Conservation (phyloP, 2,113 vertebrate genomes). For the Oophaga pumilio region DNA sequence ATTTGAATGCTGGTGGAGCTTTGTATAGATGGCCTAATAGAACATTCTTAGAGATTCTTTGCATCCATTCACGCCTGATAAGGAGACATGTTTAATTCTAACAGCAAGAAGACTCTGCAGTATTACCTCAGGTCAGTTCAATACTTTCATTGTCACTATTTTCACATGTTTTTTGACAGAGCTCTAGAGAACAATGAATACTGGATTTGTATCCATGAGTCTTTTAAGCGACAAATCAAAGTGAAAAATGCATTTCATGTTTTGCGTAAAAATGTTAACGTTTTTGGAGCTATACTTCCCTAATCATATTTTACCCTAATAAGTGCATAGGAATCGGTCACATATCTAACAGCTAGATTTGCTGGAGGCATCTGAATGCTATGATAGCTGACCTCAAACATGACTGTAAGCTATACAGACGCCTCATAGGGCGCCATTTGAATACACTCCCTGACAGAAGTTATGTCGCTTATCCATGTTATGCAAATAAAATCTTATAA, state of each 20-base stretch:
- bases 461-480: too few relatives aligned
- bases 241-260: background rate
- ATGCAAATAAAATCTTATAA: too few relatives aligned
- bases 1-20: too few relatives aligned
- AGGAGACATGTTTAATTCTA: constrained; percentile 59
- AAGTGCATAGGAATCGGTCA: background rate
- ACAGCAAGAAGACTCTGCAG: constrained; percentile 43
- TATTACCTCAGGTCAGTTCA: constrained; percentile 61
- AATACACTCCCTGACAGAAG: too few relatives aligned
- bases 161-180: constrained; percentile 33
- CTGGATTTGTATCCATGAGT: background rate
- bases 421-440: too few relatives aligned
- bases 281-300: background rate
- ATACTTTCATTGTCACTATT: constrained; percentile 54
- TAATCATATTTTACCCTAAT: background rate
- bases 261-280: too few relatives aligned
- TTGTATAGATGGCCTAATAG: too few relatives aligned
- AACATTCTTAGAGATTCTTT: constrained; percentile 57
- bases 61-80: constrained; percentile 68
- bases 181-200: constrained; percentile 23
- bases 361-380: background rate
- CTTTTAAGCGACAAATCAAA: background rate
- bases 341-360: constrained; percentile 1
- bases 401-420: background rate
- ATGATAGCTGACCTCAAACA: background rate